Base-by-base conservation (phyloP, 1,140 invertebrate species). In the Drosophila sproati region DNA sequence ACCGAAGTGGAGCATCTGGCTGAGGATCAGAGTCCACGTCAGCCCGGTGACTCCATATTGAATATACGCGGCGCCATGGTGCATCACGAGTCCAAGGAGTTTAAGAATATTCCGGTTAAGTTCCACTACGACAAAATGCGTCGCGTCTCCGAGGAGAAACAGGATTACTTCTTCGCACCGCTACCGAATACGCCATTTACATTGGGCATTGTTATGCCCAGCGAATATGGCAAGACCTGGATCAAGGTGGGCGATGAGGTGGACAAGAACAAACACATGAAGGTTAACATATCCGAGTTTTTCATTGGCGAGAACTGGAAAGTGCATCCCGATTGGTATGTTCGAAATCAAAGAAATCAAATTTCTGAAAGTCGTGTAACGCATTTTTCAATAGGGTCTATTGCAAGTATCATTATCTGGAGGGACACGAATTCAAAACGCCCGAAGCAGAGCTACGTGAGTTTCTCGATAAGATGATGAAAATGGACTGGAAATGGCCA, bases 1-100 rank as follows among this genome's bases (percentile, higher is more conserved):
- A 96, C 96, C 0, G 98, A 99, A 94, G 96, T 99, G 10, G 98
- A 99, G 93, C 95, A 98, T 70, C 94, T 97, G 4, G 95, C 97
- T 77, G 95, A 96, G 77, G 95, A 95, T 51, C 37, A 72, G 12
- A 64, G 54, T 28, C 92, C 94, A 0, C 86, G 94, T 3, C 86
- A 94, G 74, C 82, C 94, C 2, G 94, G 93, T 67, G 92, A 93
- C 67, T 93, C 93, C 70, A 94, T 93, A 80, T 93, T 85, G 73
- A 90, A 81, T 80, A 94, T 98, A 39, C 93, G 98, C 43, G 92
- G 94, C 71, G 94, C 94, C 39, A 94, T 98, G 93, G 96, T 98
- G 3, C 94, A 96, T 43, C 95, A 96, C 57, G 92, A 94, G 41
- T 93, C 94, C 43, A 96, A 95, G 20, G 95, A 93, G 77, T 95